Conservation (phyloP, 2,113 vertebrate species). For the Tragelaphus scriptus region DNA sequence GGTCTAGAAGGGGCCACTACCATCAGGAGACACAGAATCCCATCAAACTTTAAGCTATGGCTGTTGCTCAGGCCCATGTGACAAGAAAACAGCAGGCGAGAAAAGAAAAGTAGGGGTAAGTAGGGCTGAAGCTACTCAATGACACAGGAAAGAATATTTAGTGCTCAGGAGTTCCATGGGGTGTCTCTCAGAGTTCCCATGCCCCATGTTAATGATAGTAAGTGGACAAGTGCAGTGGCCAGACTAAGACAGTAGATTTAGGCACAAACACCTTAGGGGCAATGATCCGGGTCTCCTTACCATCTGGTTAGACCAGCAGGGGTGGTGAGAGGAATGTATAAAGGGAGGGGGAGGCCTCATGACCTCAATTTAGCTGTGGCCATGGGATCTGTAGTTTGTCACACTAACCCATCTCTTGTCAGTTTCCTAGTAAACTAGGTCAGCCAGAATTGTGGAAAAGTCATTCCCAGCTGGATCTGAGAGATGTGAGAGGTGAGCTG, state of each 20-base stretch:
- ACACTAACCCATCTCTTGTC: not conserved
- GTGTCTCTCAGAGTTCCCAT: not conserved
- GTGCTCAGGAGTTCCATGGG: not conserved
- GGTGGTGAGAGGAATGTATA: not conserved
- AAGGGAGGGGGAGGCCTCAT: not conserved
- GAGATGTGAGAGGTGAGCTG: not conserved
- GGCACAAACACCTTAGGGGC: not conserved
- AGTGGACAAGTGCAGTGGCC: not conserved
- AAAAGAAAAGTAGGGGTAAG: not conserved
- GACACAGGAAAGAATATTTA: not conserved
- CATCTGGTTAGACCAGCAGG: not conserved
- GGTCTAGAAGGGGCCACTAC: not conserved
- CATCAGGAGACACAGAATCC: not conserved
- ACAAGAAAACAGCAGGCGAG: not conserved
- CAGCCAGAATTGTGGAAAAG: not conserved
- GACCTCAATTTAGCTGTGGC: not conserved
- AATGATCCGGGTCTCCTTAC: not conserved
- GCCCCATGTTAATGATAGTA: not conserved
- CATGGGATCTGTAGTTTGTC: not conserved
- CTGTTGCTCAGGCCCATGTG: not conserved
- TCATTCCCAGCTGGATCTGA: not conserved
- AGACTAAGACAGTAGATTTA: not conserved
- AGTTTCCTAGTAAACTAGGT: not conserved
- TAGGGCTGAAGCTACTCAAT: not conserved
- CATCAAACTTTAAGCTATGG: not conserved